These are phyloP conservation scores for Drosophila nebulosa DNA, from an alignment of 1,140 invertebrate species.

Conservation along the genomic window DNA sequence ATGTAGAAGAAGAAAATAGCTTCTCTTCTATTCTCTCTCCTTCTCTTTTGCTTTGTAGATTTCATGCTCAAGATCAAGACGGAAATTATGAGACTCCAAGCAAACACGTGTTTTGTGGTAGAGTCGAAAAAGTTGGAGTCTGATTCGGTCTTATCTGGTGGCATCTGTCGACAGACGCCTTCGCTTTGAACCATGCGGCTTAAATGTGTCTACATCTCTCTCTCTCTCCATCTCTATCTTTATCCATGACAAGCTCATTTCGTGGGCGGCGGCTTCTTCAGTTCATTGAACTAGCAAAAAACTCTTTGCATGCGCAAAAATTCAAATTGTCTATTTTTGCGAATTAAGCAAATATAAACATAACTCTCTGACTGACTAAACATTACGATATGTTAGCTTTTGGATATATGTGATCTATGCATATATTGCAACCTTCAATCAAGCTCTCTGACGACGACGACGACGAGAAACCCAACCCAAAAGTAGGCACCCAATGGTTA, in stretches of 20 bases:
- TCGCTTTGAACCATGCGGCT: slow-evolving; percentile 64
- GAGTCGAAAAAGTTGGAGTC: neutral
- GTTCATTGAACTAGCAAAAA: slow-evolving; percentile 34
- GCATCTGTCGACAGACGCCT: slow-evolving; percentile 65
- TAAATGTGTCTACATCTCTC: slow-evolving; percentile 6
- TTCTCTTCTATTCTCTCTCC: neutral
- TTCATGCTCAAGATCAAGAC: slow-evolving; percentile 41
- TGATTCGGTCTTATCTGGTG: slow-evolving; percentile 55
- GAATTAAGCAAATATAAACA: neutral
- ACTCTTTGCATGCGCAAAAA: neutral
- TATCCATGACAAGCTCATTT: slow-evolving; percentile 30
- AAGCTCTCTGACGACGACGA: neutral
- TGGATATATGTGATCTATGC: neutral
- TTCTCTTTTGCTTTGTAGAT: slow-evolving; percentile 37
- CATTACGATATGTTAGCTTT: neutral
- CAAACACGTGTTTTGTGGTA: slow-evolving; percentile 1
- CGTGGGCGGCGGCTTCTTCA: slow-evolving; percentile 38
- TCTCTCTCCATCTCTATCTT: no score
- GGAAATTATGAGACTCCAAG: slow-evolving; percentile 51
- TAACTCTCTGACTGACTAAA: neutral
- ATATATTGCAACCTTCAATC: slow-evolving; percentile 4
- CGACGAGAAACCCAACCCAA: slow-evolving; percentile 1
- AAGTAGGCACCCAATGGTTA: neutral
- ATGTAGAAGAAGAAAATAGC: slow-evolving; percentile 3
- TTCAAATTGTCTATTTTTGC: neutral